Base-by-base conservation (phyloP, 2,113 vertebrate species). In the Steatornis caripensis region DNA sequence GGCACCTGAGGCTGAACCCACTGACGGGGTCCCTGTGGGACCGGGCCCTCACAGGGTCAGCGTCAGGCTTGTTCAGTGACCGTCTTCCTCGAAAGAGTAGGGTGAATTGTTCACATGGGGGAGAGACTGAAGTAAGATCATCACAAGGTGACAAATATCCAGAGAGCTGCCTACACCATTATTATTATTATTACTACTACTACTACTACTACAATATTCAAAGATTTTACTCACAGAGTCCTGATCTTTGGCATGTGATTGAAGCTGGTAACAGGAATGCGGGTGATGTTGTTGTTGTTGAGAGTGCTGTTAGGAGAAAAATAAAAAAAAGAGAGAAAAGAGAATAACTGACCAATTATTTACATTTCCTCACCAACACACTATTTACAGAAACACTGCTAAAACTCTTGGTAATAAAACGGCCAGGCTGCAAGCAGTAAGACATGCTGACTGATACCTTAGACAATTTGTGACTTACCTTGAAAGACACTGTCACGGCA, bases 161-260 rank as follows among this genome's bases (percentile, higher is more conserved):
- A 20, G 11, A 22, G 51, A 49, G 10, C 4, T 86, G 11, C 10
- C 61, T 37, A 37, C 13, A 66, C 36, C 51, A 66, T 8, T 3
- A 27, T 32, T 14, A 39, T 37, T 23, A 18, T 10, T 1, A 65
- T 24, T 19, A 37, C 6, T 13, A 34, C 57, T 27, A 24, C 11
- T 37, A 26, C 21, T 19, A 37, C 6, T 13, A 34, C 57, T 27
- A 24, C 11, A n/a, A 26, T 11, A 91, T 62, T 29, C 6, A 1
- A 87, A 95, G 13, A 36, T 32, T 9, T 34, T 99, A 99, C 99
- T 99, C 94, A 99, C 99, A 99, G 98, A 15, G 99, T 99, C 93
- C 99, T 99, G 93, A 99, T 99, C 98, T 99, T 99, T 32, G 99
- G 99, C 99, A 99, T 99, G 97, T 99, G 99, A 97, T 99, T 99